Base-by-base conservation (phyloP, 2,888 invertebrate genomes). In the Cataglyphis albicans region DNA sequence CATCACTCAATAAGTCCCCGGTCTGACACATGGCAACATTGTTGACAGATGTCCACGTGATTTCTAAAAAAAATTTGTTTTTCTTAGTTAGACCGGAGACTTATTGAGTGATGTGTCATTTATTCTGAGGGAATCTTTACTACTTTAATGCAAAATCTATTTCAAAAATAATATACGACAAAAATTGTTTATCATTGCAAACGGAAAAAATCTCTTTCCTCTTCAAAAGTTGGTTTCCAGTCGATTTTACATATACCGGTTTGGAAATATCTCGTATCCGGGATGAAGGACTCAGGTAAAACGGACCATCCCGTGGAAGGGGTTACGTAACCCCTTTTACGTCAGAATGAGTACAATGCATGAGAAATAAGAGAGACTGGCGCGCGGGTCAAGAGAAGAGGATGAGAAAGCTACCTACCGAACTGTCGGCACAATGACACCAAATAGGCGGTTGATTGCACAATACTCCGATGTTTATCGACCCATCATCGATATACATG, bases 401-500 rank as follows among this genome's bases (percentile, higher is more conserved):
- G 93, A 93, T 92, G 93, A 91, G 93, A 89, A 91, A 91, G 90
- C 87, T 90, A 91, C 90, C 91, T 90, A 91, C 91, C 90, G 89
- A 93, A 93, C 92, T 93, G 91, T 90, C 91, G 92, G 90, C 89
- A 94, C 93, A 94, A 94, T 94, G 94, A 94, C 93, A 94, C 93
- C 93, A 94, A 94, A 94, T 94, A 94, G 93, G 93, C 93, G 93
- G 94, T 94, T 94, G 94, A 94, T 94, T 94, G 94, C 94, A 94
- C 94, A 94, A 94, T 94, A 93, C 93, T 91, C 90, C 89, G 92
- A 92, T 94, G 93, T 93, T 93, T 94, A 94, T 94, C 94, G 94
- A 94, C 91, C 93, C 93, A 94, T 94, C 94, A 93, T 93, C 93
- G 93, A 92, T 92, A 52, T 52, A 92, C 92, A 73, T 85, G 85